Evolutionary conservation across 2,113 vertebrate genomes (phyloP).

Genomic region (Aspiorhynchus laticeps): DNA sequence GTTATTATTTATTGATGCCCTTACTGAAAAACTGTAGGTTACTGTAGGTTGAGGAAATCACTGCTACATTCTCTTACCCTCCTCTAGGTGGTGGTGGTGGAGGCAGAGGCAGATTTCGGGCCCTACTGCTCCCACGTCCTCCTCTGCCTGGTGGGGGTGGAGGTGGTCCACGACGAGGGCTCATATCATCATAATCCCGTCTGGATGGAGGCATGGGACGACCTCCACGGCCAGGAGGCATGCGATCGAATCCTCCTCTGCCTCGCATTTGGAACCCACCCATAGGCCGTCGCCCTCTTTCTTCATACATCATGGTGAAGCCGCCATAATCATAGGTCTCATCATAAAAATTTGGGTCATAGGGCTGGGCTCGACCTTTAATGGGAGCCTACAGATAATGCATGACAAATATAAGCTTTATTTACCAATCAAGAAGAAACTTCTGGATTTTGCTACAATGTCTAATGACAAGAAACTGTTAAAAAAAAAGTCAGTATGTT

Average conservation of each 20-base stretch:
- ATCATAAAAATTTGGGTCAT: constrained; percentile 97
- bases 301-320: constrained; percentile 96
- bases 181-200: constrained; percentile 95
- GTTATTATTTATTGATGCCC: not conserved
- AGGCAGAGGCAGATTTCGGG: constrained; percentile 92
- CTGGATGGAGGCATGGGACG: constrained; percentile 88
- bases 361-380: constrained; percentile 95
- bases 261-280: constrained; percentile 90
- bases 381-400: constrained; percentile 84
- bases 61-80: constrained; percentile 78
- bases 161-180: constrained; percentile 92
- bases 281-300: constrained; percentile 88
- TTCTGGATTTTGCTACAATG: not conserved
- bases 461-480: not conserved
- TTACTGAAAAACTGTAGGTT: not conserved
- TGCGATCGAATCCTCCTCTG: constrained; percentile 90
- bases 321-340: constrained; percentile 98
- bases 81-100: constrained; percentile 94
- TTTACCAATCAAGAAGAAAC: not conserved
- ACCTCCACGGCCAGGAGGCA: constrained; percentile 86
- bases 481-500: not conserved
- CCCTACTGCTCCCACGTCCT: constrained; percentile 88
- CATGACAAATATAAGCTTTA: not conserved
- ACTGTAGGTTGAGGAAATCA: not conserved
- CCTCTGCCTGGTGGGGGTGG: constrained; percentile 81